phyloP scores from a whole-genome alignment of 2,797 vertebrate genomes.

The Xiphorhynchus erythropygius region DNA sequence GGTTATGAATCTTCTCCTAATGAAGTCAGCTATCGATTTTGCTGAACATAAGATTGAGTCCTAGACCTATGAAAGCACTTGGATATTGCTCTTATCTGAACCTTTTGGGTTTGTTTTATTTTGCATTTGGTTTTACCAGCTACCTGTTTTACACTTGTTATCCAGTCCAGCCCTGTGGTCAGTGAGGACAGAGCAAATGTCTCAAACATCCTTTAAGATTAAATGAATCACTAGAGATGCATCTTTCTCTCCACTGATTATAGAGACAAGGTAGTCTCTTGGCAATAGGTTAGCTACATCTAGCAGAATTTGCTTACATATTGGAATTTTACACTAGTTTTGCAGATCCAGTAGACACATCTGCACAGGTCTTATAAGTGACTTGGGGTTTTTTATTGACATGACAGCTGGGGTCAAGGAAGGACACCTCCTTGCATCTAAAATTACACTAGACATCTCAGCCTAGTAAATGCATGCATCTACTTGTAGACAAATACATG shows the following conservation, averaged over 20 bases:
- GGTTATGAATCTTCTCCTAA: neutral
- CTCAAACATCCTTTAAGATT: neutral
- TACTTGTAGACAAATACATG: neutral
- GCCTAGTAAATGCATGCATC: neutral
- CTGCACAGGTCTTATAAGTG: neutral
- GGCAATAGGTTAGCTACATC: neutral
- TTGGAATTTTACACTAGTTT: neutral
- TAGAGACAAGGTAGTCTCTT: neutral
- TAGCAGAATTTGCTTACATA: neutral
- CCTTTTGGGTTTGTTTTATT: neutral
- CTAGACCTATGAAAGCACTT: neutral
- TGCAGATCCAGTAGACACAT: neutral
- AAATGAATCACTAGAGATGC: neutral
- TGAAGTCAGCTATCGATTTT: neutral
- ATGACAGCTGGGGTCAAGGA: neutral
- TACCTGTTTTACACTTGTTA: neutral
- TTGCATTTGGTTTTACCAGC: neutral
- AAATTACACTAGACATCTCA: neutral
- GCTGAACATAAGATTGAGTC: neutral
- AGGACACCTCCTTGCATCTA: neutral
- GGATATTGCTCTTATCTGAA: neutral
- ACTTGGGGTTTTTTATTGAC: neutral
- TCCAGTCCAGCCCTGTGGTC: neutral
- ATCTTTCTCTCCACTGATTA: neutral
- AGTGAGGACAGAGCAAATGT: neutral